Percentiles rank a stretch among this genome's conserved stretches.
phyloP scores from a whole-genome alignment of 2,888 invertebrate species.

The Diogma glabrata region DNA sequence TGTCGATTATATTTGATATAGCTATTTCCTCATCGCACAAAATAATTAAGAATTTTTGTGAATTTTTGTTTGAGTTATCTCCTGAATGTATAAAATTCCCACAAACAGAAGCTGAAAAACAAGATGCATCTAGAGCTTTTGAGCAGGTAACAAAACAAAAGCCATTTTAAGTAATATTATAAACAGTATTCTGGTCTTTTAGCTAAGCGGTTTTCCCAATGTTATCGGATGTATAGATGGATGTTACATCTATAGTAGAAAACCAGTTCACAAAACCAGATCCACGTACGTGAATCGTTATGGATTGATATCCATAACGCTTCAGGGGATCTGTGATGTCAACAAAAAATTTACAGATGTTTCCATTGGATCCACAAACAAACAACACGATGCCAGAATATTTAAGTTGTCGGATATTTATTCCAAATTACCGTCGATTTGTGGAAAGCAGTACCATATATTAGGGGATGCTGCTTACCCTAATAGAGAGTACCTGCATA shows the following conservation, averaged over 20 bases:
- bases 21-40: too few relatives aligned
- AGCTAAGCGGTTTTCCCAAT: constrained; percentile 16
- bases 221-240: too few relatives aligned
- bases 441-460: constrained; percentile 17
- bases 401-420: constrained; percentile 20
- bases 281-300: constrained; percentile 25
- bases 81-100: too few relatives aligned
- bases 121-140: too few relatives aligned
- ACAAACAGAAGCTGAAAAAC: too few relatives aligned
- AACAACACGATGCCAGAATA: constrained; percentile 25
- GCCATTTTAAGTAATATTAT: too few relatives aligned
- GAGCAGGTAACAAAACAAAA: too few relatives aligned
- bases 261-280: constrained; percentile 24
- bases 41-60: too few relatives aligned
- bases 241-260: constrained; percentile 19
- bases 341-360: constrained; percentile 23
- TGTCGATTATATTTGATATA: too few relatives aligned
- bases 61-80: too few relatives aligned
- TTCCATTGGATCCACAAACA: constrained; percentile 24
- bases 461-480: neutral
- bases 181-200: neutral
- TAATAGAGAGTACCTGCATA: too few relatives aligned
- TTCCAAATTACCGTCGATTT: constrained; percentile 16
- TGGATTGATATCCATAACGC: constrained; percentile 16
- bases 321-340: constrained; percentile 26